Evolutionary conservation across 2,888 invertebrate species (phyloP), one percentile per base, ranked within the genome.

Genomic region (Gryllus longicercus): DNA sequence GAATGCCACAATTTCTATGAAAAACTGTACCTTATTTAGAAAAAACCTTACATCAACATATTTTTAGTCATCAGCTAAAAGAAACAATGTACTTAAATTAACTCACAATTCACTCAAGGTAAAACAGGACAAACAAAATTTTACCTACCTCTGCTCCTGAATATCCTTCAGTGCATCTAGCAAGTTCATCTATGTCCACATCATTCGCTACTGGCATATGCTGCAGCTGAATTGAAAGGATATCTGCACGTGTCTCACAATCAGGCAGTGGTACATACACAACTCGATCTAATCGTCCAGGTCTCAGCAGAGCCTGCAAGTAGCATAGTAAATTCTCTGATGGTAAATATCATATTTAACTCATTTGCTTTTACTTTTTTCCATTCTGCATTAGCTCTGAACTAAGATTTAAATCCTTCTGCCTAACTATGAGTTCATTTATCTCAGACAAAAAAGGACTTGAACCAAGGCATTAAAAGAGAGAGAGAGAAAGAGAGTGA

Each of bases 201-300:
- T 94, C 91, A 50, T 91, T 87, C 2, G 89, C 85, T 8, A 90
- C 87, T 1, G 95, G 94, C 92, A 95, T 96, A 86, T 92, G 92
- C 2, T 86, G 86, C 18, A 97, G 87, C 85, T 94, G 93, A 75
- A 98, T 91, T 80, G 90, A 89, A 78, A 99, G 92, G 83, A 99
- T 98, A 85, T 95, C 95, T 79, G 88, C 85, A 82, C 99, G 89
- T 0, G 97, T 96, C 77, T 90, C 89, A 0, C 87, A 87, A 87
- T 97, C 94, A 0, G 99, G 99, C 79, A 99, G 87, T 0, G 96
- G 95, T 0, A 99, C 98, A 86, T 99, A 97, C 79, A 99, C 93
- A 50, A 97, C 91, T 80, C 96, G 90, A 87, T 98, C 98, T 77
- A 99, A 89, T 76, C 98, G 91, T 0, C 98, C 97, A 0, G 98